phyloP scores from a whole-genome alignment of 2,113 vertebrate genomes.

The Cairina moschata region DNA sequence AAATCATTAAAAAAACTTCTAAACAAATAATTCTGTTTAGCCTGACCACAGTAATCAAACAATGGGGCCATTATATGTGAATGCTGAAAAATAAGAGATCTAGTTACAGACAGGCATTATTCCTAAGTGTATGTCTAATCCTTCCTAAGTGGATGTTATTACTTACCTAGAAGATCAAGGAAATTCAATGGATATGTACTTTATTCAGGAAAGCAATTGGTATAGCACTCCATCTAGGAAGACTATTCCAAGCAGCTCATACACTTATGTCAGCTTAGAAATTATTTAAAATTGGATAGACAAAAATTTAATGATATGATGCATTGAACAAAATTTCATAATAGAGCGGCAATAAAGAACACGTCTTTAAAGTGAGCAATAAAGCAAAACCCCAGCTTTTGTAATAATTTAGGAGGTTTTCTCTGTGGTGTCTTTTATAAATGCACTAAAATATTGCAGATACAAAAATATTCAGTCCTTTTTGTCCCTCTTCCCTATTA shows the following conservation, averaged over 20 bases:
- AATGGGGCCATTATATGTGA: neutral
- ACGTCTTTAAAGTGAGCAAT: neutral
- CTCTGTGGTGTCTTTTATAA: neutral
- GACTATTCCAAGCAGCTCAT: neutral
- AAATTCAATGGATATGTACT: neutral
- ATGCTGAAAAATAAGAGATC: neutral
- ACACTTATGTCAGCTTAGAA: neutral
- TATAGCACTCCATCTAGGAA: conserved; percentile 4
- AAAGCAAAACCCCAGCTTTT: neutral
- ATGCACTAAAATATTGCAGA: neutral
- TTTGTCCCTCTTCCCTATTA: neutral
- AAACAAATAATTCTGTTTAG: neutral
- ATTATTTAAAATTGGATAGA: neutral
- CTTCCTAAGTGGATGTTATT: neutral
- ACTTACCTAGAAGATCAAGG: neutral
- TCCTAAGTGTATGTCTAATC: neutral
- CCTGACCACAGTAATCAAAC: neutral
- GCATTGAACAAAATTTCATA: neutral
- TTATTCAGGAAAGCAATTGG: neutral
- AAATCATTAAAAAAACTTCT: neutral
- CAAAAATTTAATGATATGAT: neutral
- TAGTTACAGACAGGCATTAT: neutral
- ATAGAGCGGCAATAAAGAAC: neutral
- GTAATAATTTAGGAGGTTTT: neutral
- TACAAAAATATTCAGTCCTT: neutral